A percentile compares a stretch with the other conserved stretches of the same genome.
These are phyloP conservation scores for Calypte anna DNA, from an alignment of 2,113 vertebrate species.

Conservation along the genomic window DNA sequence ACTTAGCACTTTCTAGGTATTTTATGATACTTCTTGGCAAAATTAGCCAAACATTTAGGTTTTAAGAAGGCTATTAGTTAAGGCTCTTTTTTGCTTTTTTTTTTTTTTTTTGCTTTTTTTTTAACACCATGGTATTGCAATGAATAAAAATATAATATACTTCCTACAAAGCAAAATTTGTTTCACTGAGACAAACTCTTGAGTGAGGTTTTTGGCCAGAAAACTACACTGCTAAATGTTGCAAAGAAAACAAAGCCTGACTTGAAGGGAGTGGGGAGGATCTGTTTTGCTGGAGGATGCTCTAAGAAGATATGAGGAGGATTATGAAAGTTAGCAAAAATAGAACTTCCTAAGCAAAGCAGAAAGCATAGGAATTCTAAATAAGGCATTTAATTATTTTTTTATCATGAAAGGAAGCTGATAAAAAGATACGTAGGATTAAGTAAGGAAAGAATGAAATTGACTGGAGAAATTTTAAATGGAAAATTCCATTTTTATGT, in stretches of 20 bases:
- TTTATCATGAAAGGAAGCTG: background rate
- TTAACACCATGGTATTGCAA: background rate
- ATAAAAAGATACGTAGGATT: background rate
- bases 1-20: background rate
- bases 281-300: background rate
- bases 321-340: background rate
- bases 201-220: background rate
- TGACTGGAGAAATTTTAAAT: background rate
- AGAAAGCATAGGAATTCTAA: background rate
- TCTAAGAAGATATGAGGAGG: background rate
- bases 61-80: background rate
- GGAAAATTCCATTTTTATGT: background rate
- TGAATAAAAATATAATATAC: background rate
- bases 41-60: background rate
- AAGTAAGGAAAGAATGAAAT: background rate
- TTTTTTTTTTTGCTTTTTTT: background rate
- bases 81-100: background rate
- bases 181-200: background rate
- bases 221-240: background rate
- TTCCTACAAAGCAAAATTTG: background rate
- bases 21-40: background rate
- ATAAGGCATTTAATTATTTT: background rate
- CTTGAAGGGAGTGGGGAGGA: background rate
- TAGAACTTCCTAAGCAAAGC: background rate
- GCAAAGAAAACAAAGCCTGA: background rate